These are phyloP conservation scores for Drosophila saltans DNA, from an alignment of 1,140 invertebrate species.

Conservation along the genomic window DNA sequence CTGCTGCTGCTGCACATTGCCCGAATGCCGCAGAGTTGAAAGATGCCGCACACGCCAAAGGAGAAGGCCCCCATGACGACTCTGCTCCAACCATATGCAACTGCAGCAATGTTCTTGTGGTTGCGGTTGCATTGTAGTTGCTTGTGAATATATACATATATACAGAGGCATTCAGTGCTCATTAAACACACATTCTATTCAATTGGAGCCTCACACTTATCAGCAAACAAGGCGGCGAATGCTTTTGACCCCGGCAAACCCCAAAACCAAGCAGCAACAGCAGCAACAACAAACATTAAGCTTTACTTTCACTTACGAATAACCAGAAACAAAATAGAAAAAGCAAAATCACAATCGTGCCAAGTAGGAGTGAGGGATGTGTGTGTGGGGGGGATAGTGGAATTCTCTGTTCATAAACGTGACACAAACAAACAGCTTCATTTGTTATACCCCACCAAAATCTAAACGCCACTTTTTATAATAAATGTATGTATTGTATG, in stretches of 20 bases:
- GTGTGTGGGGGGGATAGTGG: conserved; percentile 6
- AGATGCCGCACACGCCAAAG: conserved; percentile 67
- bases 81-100: not conserved
- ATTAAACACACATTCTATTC: conserved; percentile 57
- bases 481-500: no score
- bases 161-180: conserved; percentile 62
- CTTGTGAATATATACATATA: conserved; percentile 16
- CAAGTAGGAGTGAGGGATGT: conserved; percentile 1
- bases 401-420: conserved; percentile 66
- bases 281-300: conserved; percentile 21
- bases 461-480: no score
- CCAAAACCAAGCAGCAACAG: conserved; percentile 29
- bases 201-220: conserved; percentile 53
- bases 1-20: conserved; percentile 51
- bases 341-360: conserved; percentile 55
- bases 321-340: conserved; percentile 75
- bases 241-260: conserved; percentile 52
- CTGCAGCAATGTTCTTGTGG: conserved; percentile 15
- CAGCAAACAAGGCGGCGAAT: conserved; percentile 43
- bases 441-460: conserved; percentile 48
- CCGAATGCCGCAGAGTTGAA: conserved; percentile 72
- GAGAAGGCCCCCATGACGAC: conserved; percentile 8
- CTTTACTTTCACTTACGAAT: conserved; percentile 74
- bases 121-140: conserved; percentile 11
- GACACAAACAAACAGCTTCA: conserved; percentile 70